Conservation (phyloP, 2,888 invertebrate genomes). For the Eupithecia tripunctaria region DNA sequence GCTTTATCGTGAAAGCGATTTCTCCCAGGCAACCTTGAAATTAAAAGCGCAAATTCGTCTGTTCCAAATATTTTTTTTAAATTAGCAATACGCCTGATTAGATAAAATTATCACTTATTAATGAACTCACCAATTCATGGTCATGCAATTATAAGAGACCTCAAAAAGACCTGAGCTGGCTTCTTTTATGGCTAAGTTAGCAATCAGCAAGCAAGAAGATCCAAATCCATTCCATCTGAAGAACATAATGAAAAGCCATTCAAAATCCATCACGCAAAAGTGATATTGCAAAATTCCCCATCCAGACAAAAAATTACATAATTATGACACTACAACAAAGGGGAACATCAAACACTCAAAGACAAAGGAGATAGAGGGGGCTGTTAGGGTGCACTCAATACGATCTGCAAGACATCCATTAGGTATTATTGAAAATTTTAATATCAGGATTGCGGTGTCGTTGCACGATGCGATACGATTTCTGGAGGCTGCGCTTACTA, state of each 20-base stretch:
- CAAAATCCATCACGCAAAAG: slow-evolving; percentile 31
- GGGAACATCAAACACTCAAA: slow-evolving; percentile 46
- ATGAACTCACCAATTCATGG: background rate
- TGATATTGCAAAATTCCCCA: slow-evolving; percentile 34
- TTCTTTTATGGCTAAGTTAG: background rate
- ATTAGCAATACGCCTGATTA: background rate
- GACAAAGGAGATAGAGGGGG: slow-evolving; percentile 43
- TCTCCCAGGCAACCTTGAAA: too few species aligned
- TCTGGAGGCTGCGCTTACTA: background rate
- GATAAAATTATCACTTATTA: background rate
- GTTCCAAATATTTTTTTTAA: too few species aligned
- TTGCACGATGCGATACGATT: slow-evolving; percentile 23
- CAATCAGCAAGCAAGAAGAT: background rate
- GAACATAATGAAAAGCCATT: slow-evolving; percentile 17
- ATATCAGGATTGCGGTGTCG: slow-evolving; percentile 72
- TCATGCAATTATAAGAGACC: background rate
- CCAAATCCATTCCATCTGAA: background rate
- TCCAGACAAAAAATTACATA: slow-evolving; percentile 41
- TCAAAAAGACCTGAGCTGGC: background rate
- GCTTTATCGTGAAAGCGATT: too few species aligned
- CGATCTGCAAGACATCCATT: slow-evolving; percentile 80
- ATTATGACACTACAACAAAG: slow-evolving; percentile 49
- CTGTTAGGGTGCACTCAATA: slow-evolving; percentile 72
- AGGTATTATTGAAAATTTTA: slow-evolving; percentile 85
- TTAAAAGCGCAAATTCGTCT: too few species aligned